Conservation (phyloP, 2,797 vertebrate genomes). For the Etheostoma perlongum region DNA sequence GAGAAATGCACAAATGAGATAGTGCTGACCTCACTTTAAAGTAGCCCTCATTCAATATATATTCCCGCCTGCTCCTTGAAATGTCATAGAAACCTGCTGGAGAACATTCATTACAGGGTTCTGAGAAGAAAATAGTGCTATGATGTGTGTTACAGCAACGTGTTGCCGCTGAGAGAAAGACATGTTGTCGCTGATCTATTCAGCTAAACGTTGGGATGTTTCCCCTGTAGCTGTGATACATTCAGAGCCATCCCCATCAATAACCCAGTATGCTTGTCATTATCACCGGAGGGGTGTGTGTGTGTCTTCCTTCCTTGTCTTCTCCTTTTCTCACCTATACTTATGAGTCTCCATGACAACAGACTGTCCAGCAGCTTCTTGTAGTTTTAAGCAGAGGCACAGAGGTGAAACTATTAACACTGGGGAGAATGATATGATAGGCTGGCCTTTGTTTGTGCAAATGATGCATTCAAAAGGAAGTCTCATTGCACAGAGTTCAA, state of each 20-base stretch:
- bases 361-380: constrained; percentile 60
- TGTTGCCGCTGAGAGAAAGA: constrained; percentile 38
- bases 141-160: constrained; percentile 21
- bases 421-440: constrained; percentile 7
- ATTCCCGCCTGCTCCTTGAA: constrained; percentile 17
- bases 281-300: constrained; percentile 49
- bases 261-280: constrained; percentile 59
- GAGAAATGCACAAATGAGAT: constrained; percentile 19
- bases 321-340: constrained; percentile 70
- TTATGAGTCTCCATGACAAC: constrained; percentile 81
- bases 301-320: constrained; percentile 50
- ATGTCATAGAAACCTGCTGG: constrained; percentile 41
- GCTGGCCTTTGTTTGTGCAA: constrained; percentile 33
- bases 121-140: constrained; percentile 8
- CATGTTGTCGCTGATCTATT: constrained; percentile 50
- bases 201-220: constrained; percentile 44
- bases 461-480: constrained; percentile 9
- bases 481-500: constrained; percentile 6
- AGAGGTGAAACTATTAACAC: constrained; percentile 59
- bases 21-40: constrained; percentile 30
- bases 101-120: constrained; percentile 17
- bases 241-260: constrained; percentile 49
- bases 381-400: constrained; percentile 58
- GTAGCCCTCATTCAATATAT: neutral
- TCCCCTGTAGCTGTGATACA: constrained; percentile 41